Evolutionary conservation across 2,113 vertebrate species (phyloP), one percentile per base, ranked within the genome.

Genomic region (Rhineura floridana): DNA sequence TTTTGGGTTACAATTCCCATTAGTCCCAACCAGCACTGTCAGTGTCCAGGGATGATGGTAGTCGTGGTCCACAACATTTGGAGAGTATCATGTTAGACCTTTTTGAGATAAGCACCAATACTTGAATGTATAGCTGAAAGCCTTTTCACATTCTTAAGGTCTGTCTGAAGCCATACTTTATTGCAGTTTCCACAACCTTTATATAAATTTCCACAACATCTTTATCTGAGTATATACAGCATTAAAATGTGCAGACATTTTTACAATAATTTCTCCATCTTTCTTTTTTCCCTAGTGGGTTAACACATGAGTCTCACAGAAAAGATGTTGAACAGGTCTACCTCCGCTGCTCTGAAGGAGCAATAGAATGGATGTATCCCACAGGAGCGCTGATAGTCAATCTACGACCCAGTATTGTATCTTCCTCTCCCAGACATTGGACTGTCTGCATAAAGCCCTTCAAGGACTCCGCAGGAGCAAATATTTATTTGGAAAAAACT

Each of bases 281-380:
- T 88, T 86, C 46, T 87, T 73, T 86, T 88, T 28, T 21, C 90
- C 6, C 0, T 91, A 99, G 98, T 28, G 99, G 99, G 25, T 96
- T 99, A 93, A 99, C 98, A 2, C 98, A 99, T 0, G 98, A 99
- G 94, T 97, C 97, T 46, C 98, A 98, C 96, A 94, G 97, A 91
- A 98, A 98, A 95, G 99, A 99, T 83, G 99, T 99, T 90, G 98
- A 99, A 90, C 99, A 99, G 97, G 98, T 99, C 93, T 99, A 99
- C 94, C 97, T 99, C 83, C 98, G 99, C 89, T 99, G 99, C 89
- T 97, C 98, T 0, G 97, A 98, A 77, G 99, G 99, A 30, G 96
- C 97, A 0, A 97, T 99, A 91, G 98, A 99, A 93, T 99, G 99
- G 99, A 97, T 99, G 92, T 99, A 99, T 94, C 99, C 99, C 19